phyloP scores from a whole-genome alignment of 2,797 vertebrate species.

The Xiphorhynchus erythropygius region DNA sequence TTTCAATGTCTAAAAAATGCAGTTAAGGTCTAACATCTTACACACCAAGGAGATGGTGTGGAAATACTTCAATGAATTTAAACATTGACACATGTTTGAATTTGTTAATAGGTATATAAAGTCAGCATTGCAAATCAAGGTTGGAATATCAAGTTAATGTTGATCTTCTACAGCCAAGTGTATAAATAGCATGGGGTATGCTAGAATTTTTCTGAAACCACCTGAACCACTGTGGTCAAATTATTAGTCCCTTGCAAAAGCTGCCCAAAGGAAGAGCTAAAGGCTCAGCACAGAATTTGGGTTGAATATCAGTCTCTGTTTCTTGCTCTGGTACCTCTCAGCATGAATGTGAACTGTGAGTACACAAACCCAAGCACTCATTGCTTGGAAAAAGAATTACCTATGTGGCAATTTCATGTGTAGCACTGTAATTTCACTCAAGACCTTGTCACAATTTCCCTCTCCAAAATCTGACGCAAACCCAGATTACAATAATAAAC shows the following conservation, averaged over 20 bases:
- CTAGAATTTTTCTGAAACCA: not conserved
- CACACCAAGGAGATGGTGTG: not conserved
- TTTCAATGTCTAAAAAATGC: not conserved
- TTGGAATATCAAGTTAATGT: not conserved
- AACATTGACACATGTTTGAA: not conserved
- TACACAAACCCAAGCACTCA: not conserved
- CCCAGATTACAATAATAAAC: not conserved
- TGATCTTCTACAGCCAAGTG: not conserved
- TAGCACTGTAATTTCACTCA: not conserved
- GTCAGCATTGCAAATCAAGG: not conserved
- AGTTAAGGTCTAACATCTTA: not conserved
- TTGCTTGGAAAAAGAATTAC: not conserved
- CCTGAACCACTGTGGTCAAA: not conserved
- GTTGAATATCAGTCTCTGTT: not conserved
- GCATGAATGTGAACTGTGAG: not conserved
- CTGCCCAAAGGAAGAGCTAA: not conserved
- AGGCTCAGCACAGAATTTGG: not conserved
- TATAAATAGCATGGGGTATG: not conserved
- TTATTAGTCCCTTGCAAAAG: not conserved
- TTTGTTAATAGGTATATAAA: not conserved
- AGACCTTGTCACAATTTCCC: not conserved
- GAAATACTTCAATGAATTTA: not conserved
- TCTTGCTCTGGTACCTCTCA: not conserved
- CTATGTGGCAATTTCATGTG: rapidly evolving
- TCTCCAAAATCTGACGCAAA: not conserved